phyloP scores from a whole-genome alignment of 1,140 invertebrate species.

The Magallana gigas region DNA sequence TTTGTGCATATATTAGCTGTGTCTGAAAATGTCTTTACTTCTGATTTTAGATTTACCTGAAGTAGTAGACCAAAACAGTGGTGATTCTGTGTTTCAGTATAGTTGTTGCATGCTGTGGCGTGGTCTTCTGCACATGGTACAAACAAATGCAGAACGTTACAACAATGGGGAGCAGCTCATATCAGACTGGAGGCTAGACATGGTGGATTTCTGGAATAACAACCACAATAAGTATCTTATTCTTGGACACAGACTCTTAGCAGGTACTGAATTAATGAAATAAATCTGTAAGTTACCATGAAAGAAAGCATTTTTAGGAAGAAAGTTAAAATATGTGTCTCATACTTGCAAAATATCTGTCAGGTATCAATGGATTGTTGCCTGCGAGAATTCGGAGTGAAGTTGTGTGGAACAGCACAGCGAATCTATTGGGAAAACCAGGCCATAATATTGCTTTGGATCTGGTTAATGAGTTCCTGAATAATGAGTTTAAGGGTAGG shows the following conservation, averaged over 20 bases:
- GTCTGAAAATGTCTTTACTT: no score
- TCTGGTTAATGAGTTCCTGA: conserved; percentile 57
- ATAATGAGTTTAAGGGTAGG: conserved; percentile 57
- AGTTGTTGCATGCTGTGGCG: neutral
- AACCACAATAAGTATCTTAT: conserved; percentile 51
- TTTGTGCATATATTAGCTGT: conserved; percentile 5
- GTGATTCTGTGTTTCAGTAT: no score
- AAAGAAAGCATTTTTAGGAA: neutral
- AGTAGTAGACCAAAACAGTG: no score
- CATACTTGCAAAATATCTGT: neutral
- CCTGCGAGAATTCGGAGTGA: conserved; percentile 37
- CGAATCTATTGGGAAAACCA: conserved; percentile 48
- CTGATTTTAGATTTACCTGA: no score
- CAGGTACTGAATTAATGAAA: conserved; percentile 29
- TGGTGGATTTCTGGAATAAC: conserved; percentile 41
- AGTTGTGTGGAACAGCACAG: conserved; percentile 57
- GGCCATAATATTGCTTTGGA: conserved; percentile 54
- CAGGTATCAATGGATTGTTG: conserved; percentile 52
- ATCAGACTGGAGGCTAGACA: conserved; percentile 34
- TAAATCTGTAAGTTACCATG: no score
- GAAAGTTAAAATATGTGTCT: neutral
- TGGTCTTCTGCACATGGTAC: conserved; percentile 22
- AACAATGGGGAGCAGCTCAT: conserved; percentile 39
- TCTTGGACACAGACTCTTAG: conserved; percentile 40
- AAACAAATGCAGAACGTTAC: conserved; percentile 41